A percentile compares a stretch with the other conserved stretches of the same genome.
Evolutionary conservation across 2,888 invertebrate species (phyloP).

Genomic region (Seira sanloemensis): DNA sequence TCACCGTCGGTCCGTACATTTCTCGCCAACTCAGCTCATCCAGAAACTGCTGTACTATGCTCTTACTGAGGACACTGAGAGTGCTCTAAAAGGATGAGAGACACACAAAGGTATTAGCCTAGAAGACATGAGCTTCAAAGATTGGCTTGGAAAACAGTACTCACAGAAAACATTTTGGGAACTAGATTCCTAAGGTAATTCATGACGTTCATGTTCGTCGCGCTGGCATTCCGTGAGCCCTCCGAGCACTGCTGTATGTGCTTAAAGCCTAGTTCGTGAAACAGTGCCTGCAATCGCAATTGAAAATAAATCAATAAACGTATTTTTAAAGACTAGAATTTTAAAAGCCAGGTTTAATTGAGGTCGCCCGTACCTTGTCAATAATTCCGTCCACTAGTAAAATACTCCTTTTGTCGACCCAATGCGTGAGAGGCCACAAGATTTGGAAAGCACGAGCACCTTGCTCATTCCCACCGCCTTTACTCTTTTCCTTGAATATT

Average conservation of each 20-base stretch:
- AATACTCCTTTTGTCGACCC: slow-evolving; percentile 87
- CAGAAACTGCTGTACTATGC: slow-evolving; percentile 92
- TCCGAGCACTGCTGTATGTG: slow-evolving; percentile 79
- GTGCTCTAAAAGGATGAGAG: slow-evolving; percentile 89
- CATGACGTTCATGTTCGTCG: slow-evolving; percentile 87
- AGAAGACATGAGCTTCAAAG: no score
- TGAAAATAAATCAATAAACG: slow-evolving; percentile 20
- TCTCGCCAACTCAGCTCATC: slow-evolving; percentile 94
- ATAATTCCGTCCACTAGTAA: slow-evolving; percentile 90
- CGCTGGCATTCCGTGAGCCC: slow-evolving; percentile 75
- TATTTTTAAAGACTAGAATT: slow-evolving; percentile 2
- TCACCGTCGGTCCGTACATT: slow-evolving; percentile 86
- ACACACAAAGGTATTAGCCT: no score
- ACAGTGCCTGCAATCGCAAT: slow-evolving; percentile 75
- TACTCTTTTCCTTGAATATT: slow-evolving; percentile 35
- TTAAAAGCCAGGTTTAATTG: neutral
- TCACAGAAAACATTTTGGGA: slow-evolving; percentile 86
- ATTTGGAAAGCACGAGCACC: slow-evolving; percentile 80
- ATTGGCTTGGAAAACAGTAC: no score
- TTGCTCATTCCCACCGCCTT: slow-evolving; percentile 80
- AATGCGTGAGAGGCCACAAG: slow-evolving; percentile 84
- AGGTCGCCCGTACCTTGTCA: slow-evolving; percentile 81
- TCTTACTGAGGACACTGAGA: slow-evolving; percentile 85
- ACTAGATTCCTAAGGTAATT: slow-evolving; percentile 90
- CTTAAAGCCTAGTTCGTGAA: slow-evolving; percentile 87